Evolutionary conservation across 1,140 invertebrate genomes (phyloP).

Genomic region (Aphelinus certus): DNA sequence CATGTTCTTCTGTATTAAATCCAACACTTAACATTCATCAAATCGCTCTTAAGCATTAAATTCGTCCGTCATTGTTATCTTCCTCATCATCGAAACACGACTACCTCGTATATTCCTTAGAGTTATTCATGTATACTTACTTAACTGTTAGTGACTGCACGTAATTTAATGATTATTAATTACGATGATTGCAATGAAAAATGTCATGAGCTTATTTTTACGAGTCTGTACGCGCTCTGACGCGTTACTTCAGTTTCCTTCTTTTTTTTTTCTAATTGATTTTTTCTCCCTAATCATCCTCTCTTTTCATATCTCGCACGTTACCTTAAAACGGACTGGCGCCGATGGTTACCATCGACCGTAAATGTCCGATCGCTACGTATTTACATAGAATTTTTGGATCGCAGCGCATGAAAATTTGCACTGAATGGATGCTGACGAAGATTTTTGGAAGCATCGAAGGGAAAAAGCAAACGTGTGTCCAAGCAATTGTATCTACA

Average conservation of each 20-base stretch:
- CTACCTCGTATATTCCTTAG: constrained; percentile 31
- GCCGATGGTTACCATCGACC: constrained; percentile 21
- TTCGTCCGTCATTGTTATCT: constrained; percentile 17
- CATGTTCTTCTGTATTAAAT: constrained; percentile 9
- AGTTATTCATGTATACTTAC: constrained; percentile 29
- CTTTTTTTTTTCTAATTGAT: constrained; percentile 9
- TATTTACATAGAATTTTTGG: constrained; percentile 33
- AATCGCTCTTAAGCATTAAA: constrained; percentile 32
- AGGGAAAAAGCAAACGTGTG: no score
- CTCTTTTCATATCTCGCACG: not conserved
- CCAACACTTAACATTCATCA: constrained; percentile 30
- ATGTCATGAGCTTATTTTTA: constrained; percentile 1
- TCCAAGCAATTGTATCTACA: no score
- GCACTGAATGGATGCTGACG: not conserved
- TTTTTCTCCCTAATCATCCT: not conserved
- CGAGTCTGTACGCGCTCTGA: not conserved
- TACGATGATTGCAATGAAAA: constrained; percentile 29
- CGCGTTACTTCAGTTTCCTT: not conserved
- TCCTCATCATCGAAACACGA: constrained; percentile 15
- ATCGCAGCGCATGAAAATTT: constrained; percentile 8
- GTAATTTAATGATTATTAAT: constrained; percentile 29
- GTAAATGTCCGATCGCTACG: not conserved
- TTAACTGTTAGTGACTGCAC: constrained; percentile 35
- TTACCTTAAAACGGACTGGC: constrained; percentile 6
- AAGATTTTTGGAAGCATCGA: not conserved